phyloP scores from a whole-genome alignment of 2,113 vertebrate genomes.

The Saimiri boliviensis region DNA sequence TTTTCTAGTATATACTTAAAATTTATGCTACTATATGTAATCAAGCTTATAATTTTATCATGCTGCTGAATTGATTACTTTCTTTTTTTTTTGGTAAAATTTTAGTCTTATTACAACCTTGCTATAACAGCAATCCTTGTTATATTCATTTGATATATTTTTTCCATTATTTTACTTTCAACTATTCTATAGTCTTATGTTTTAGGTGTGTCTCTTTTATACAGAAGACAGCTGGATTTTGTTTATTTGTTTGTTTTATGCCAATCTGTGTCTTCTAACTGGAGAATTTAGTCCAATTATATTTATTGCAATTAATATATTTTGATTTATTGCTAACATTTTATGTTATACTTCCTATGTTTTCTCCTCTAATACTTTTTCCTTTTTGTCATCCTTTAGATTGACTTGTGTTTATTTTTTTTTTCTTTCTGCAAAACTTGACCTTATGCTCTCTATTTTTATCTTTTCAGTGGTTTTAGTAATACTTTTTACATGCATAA shows the following conservation, averaged over 20 bases:
- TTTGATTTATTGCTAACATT: not conserved
- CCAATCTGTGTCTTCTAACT: not conserved
- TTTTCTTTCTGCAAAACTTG: not conserved
- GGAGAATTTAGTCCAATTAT: not conserved
- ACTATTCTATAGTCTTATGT: not conserved
- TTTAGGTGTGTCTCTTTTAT: not conserved
- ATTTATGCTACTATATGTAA: not conserved
- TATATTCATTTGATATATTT: not conserved
- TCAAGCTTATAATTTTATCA: not conserved
- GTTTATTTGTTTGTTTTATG: not conserved
- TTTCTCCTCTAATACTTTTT: not conserved
- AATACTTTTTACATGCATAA: not conserved
- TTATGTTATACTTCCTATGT: not conserved
- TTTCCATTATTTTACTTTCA: not conserved
- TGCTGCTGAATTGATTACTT: not conserved
- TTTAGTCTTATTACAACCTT: not conserved
- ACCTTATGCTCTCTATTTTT: not conserved
- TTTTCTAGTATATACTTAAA: not conserved
- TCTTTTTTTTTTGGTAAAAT: not conserved
- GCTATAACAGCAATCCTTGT: not conserved
- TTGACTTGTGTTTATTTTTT: not conserved
- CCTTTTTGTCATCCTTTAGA: slow-evolving; percentile 13
- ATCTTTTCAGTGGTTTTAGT: not conserved
- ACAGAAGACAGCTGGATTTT: not conserved
- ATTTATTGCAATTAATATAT: not conserved